Conservation (phyloP, 2,888 invertebrate species). For the Apeira syringaria region DNA sequence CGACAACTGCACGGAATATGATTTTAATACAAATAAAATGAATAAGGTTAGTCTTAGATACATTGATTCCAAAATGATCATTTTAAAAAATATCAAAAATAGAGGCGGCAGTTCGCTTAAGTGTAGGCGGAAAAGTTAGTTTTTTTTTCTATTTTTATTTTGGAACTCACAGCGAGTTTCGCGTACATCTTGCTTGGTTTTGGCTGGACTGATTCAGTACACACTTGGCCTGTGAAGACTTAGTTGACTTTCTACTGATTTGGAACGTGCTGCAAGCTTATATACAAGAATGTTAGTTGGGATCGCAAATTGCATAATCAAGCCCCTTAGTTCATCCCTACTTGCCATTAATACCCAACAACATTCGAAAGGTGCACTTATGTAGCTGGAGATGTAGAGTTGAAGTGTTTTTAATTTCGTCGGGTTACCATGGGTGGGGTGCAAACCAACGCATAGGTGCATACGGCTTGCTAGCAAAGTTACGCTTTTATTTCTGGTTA, state of each 20-base stretch:
- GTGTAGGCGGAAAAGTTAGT: too few species aligned
- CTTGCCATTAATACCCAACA: constrained; percentile 61
- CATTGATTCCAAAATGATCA: too few species aligned
- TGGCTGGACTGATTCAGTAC: constrained; percentile 73
- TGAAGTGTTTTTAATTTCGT: constrained; percentile 49
- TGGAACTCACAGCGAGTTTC: constrained; percentile 74
- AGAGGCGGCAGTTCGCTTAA: too few species aligned
- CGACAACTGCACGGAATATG: too few species aligned
- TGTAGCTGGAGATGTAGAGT: constrained; percentile 34
- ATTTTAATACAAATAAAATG: too few species aligned
- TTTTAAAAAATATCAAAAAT: too few species aligned
- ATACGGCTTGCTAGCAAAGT: constrained; percentile 6
- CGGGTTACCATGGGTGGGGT: constrained; percentile 60
- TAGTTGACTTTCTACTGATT: constrained; percentile 66
- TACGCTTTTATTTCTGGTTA: constrained; percentile 9
- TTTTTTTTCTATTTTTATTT: background rate
- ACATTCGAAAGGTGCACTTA: constrained; percentile 54
- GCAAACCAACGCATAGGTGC: constrained; percentile 23
- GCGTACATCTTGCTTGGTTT: constrained; percentile 74
- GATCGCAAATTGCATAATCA: constrained; percentile 67
- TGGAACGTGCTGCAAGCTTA: constrained; percentile 62
- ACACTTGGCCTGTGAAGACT: constrained; percentile 61
- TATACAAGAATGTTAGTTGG: constrained; percentile 56
- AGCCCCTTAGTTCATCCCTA: constrained; percentile 75
- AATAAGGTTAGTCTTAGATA: too few species aligned